Conservation (phyloP, 1,140 invertebrate species). For the Philopotamus ludificatus region DNA sequence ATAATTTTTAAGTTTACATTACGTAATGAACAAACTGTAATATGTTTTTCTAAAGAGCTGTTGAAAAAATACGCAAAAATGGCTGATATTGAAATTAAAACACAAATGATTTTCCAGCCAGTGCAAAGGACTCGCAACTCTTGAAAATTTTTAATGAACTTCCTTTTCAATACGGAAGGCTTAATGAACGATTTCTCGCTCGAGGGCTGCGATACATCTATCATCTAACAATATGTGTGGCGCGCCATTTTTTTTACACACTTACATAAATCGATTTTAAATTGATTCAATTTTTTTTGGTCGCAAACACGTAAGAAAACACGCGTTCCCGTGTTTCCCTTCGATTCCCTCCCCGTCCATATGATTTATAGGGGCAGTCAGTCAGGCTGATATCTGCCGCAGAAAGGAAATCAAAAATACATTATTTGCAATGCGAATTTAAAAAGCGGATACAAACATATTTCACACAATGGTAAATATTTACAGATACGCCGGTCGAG, state of each 20-base stretch:
- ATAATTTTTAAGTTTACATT: no score
- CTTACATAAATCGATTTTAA: neutral
- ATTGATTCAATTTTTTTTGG: neutral
- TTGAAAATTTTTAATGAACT: slow-evolving; percentile 33
- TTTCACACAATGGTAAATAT: slow-evolving; percentile 5
- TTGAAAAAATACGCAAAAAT: no score
- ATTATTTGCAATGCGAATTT: slow-evolving; percentile 33
- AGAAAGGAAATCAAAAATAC: slow-evolving; percentile 30
- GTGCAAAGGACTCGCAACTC: neutral
- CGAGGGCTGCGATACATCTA: slow-evolving; percentile 3
- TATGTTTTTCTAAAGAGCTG: no score
- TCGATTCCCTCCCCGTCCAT: slow-evolving; percentile 4
- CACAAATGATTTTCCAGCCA: slow-evolving; percentile 8
- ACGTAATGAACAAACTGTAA: no score
- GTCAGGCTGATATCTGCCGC: slow-evolving; percentile 21
- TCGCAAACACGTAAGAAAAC: neutral
- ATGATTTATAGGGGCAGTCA: slow-evolving; percentile 27
- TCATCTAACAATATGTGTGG: neutral
- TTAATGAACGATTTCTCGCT: slow-evolving; percentile 31
- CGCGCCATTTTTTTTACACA: no score
- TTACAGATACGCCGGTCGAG: no score
- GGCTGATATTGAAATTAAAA: neutral
- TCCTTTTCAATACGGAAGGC: slow-evolving; percentile 21
- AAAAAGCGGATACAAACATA: slow-evolving; percentile 15
- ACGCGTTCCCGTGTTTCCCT: slow-evolving; percentile 12